Evolutionary conservation across 2,888 invertebrate species (phyloP), one percentile per base, ranked within the genome.

Genomic region (Sinotaia quadrata): DNA sequence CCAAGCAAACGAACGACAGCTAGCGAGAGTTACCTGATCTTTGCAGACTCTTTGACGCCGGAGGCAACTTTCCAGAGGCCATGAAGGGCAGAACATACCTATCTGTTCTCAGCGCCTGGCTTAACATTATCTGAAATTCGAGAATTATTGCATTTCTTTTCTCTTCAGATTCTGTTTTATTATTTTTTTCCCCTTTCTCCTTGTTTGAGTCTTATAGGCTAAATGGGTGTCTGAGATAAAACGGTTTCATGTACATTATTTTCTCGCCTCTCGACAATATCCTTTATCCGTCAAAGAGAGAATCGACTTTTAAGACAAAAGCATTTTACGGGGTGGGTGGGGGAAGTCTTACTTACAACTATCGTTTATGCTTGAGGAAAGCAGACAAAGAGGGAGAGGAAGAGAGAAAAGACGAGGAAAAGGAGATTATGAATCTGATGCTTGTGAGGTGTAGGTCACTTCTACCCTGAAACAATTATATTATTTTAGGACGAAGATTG

Each of bases 121-220:
- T 18, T 47, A 47, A 37, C 18, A 36, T 67, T 62, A 59, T 61
- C 72, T 62, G 71, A 60, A 71, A 71, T 52, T 44, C 27, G 71
- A 71, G 71, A 71, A 68, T 71, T 71, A 71, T 71, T 68, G 67
- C 71, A 52, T 68, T 59, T 59, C 68, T 58, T 63, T 41, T 63
- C 65, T 37, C 34, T 33, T 70, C 66, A 66, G 31, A 63, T 59
- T 52, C 47, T 29, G 36, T 56, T 31, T 47, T 61, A 37, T 62
- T 56, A 37, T 8, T 54, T 29, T 47, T 31, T 41, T 44, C 31
- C 24, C 47, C 29, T 10, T 36, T 27, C 29, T 24, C 27, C 41
- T 12, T 24, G 18, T 47, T 37, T 59, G 59, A 10, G 31, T 27
- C n/a, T n/a, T n/a, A 47, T 44, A 56, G 15, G 56, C 33, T 44